Evolutionary conservation across 2,797 vertebrate species (phyloP).

Genomic region (Pachyuromys duprasi): DNA sequence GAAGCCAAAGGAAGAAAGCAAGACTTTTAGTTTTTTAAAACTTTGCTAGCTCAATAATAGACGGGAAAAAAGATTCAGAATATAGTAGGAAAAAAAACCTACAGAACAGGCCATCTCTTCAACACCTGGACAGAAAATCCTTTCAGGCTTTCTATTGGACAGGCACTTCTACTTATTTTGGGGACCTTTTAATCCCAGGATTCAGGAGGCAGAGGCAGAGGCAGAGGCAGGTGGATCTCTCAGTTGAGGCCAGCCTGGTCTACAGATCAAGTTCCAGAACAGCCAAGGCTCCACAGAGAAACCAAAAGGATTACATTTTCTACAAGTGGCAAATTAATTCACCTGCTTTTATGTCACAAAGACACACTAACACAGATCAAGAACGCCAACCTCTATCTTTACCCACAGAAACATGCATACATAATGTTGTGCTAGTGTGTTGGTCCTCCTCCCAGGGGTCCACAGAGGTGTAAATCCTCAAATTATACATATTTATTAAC

Average conservation of each 20-base stretch:
- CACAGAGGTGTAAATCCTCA: not conserved
- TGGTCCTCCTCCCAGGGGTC: too few relatives aligned
- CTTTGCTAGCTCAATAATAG: not conserved
- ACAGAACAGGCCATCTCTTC: not conserved
- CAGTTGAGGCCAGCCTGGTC: not conserved
- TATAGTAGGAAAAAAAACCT: not conserved
- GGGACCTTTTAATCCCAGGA: not conserved
- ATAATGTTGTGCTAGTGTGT: not conserved
- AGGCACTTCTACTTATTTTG: not conserved
- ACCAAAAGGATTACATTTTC: not conserved
- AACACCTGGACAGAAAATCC: not conserved
- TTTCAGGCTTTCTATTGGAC: not conserved
- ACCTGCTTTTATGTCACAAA: not conserved
- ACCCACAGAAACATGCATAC: not conserved
- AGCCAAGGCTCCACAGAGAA: not conserved
- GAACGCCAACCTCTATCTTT: not conserved
- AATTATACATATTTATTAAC: not conserved
- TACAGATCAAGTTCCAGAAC: not conserved
- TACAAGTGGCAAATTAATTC: conserved; percentile 3
- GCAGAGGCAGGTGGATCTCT: not conserved
- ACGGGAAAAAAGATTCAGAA: not conserved
- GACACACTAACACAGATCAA: not conserved
- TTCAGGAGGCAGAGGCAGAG: not conserved
- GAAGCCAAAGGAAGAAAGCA: not conserved
- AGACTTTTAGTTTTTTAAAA: not conserved